Base-by-base conservation (phyloP, 1,140 invertebrate species). In the Telenomus remus region DNA sequence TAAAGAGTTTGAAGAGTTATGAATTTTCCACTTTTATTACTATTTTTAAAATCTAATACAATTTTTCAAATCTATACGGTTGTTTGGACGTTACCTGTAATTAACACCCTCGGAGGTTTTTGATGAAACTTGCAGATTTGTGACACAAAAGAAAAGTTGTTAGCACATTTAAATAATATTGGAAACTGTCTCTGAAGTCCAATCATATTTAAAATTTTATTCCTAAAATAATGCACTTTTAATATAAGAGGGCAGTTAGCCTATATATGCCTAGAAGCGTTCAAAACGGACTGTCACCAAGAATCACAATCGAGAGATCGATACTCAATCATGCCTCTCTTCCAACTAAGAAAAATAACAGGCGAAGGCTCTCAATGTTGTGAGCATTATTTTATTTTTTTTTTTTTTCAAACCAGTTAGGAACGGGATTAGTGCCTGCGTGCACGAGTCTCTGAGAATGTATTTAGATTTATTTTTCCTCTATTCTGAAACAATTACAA, bases 81-180 rank as follows among this genome's bases (percentile, higher is more conserved):
- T n/a, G n/a, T n/a, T n/a, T n/a, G 2, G 8, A 39, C 37, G 37
- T 66, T 59, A 88, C 87, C 87, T 63, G 87, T 89, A 13, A 89
- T 88, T 4, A 88, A 70, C 66, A 88, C 86, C 48, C 83, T 84
- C 1, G 87, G 88, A 27, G 77, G 46, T 78, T 79, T 82, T 50
- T 56, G 35, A 8, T 77, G 53, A 51, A 57, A 76, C 9, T 27
- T 35, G 14, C 65, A 46, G 1, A 48, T 27, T 56, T 68, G 60
- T 8, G 51, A 15, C 0, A 27, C 1, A 33, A 39, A 11, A 0
- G 7, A 0, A 27, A 12, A 35, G 33, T 44, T 61, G 37, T 7
- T 46, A 0, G 12, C 33, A 10, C 39, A 42, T 27, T 37, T n/a
- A 12, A 66, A 0, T 0, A 49, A 34, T 50, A 34, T 66, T 6